Evolutionary conservation across 2,888 invertebrate species (phyloP).

Genomic region (Trypoxylon attenuatum): DNA sequence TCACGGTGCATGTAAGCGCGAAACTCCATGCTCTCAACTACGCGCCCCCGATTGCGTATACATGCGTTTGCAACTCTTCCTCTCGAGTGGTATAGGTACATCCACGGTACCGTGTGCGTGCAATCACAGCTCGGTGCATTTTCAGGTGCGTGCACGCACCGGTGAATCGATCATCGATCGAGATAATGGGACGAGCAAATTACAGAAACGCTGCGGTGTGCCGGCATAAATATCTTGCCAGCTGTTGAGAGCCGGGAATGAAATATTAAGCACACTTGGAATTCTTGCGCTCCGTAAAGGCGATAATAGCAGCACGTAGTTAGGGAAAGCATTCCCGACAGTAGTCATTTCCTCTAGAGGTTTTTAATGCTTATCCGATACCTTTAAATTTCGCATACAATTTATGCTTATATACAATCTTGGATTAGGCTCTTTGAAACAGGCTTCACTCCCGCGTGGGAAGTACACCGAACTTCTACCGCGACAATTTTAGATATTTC

Average conservation of each 20-base stretch:
- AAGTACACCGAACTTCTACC: neutral
- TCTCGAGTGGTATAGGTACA: too few species aligned
- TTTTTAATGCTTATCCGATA: too few species aligned
- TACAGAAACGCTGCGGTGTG: slow-evolving; percentile 29
- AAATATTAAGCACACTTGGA: slow-evolving; percentile 21
- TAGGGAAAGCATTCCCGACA: neutral
- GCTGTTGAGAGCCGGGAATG: slow-evolving; percentile 15
- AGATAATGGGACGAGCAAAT: slow-evolving; percentile 34
- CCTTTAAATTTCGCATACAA: too few species aligned
- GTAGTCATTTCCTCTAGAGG: neutral
- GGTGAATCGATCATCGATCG: slow-evolving; percentile 36
- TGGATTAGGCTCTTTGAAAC: too few species aligned
- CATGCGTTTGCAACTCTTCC: too few species aligned
- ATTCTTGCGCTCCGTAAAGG: slow-evolving; percentile 9
- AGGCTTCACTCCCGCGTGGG: too few species aligned
- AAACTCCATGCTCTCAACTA: slow-evolving; percentile 37
- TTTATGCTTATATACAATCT: too few species aligned
- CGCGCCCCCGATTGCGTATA: too few species aligned
- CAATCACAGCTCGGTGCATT: neutral
- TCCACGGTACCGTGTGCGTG: slow-evolving; percentile 7
- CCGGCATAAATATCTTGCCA: slow-evolving; percentile 28
- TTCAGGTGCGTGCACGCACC: slow-evolving; percentile 10
- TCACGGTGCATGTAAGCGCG: slow-evolving; percentile 45
- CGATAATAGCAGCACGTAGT: neutral
- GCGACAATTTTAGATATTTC: neutral